Evolutionary conservation across 2,797 vertebrate genomes (phyloP).

Genomic region (Remorina albescens): DNA sequence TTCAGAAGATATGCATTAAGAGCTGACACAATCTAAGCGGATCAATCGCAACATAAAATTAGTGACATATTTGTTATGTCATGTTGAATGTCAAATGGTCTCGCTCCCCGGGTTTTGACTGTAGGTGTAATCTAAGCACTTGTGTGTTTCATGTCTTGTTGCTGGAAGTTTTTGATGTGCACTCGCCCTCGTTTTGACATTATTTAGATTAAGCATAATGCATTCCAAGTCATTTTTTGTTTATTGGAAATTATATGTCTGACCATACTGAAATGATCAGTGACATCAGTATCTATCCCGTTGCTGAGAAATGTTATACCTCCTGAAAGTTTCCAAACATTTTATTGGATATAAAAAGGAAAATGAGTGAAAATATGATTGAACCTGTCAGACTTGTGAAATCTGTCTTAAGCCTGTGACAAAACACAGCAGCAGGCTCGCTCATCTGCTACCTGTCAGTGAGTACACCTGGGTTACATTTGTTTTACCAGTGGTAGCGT

Average conservation of each 20-base stretch:
- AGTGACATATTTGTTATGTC: not conserved
- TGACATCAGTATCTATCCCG: too few relatives aligned
- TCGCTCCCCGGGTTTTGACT: not conserved
- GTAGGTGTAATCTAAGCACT: too few relatives aligned
- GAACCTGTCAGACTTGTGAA: not conserved
- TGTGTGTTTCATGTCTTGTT: not conserved
- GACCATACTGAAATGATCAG: not conserved
- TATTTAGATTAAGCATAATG: too few relatives aligned
- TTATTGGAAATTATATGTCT: not conserved
- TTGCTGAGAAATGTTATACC: not conserved
- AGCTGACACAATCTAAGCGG: too few relatives aligned
- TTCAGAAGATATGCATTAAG: too few relatives aligned
- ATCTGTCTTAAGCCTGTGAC: not conserved
- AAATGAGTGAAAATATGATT: not conserved
- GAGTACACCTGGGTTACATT: slow-evolving; percentile 35
- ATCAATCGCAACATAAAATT: not conserved
- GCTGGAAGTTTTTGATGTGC: too few relatives aligned
- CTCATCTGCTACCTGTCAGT: slow-evolving; percentile 26
- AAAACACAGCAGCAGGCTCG: not conserved
- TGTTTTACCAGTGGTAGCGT: slow-evolving; percentile 15
- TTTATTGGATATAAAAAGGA: not conserved
- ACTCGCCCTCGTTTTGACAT: too few relatives aligned
- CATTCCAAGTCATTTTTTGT: too few relatives aligned
- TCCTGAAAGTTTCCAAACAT: not conserved
- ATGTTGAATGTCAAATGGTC: not conserved